These are phyloP conservation scores for Brachionus calyciflorus DNA, from an alignment of 1,140 invertebrate genomes.

Conservation along the genomic window DNA sequence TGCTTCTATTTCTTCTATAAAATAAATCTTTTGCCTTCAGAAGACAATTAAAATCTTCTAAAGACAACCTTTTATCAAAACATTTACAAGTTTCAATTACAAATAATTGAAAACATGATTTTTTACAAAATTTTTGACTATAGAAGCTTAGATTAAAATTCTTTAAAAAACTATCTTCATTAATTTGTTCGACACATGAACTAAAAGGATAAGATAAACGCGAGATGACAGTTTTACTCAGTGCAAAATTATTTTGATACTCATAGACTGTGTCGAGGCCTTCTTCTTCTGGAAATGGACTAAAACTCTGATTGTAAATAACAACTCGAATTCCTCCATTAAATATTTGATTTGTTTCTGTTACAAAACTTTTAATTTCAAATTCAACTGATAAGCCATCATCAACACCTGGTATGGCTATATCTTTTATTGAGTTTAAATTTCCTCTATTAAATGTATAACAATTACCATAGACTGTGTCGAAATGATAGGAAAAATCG, in stretches of 20 bases:
- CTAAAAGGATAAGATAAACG: not conserved
- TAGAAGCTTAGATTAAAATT: not conserved
- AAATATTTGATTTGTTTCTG: not conserved
- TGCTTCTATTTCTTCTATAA: not conserved
- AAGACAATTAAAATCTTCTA: not conserved
- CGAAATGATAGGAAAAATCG: not conserved
- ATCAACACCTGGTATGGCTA: not conserved
- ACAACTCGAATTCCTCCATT: slow-evolving; percentile 35
- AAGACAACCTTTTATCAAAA: slow-evolving; percentile 1
- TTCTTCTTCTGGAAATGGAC: not conserved
- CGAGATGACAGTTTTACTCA: not conserved
- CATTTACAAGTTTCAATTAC: not conserved
- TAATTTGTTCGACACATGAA: not conserved
- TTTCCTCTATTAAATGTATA: not conserved
- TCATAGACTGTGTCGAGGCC: not conserved
- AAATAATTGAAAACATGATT: not conserved
- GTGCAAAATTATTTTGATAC: not conserved
- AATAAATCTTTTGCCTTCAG: not conserved
- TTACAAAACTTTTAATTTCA: not conserved
- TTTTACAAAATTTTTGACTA: not conserved
- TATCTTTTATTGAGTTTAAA: not conserved
- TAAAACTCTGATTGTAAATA: not conserved
- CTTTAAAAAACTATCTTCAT: not conserved
- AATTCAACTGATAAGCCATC: not conserved
- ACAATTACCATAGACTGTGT: not conserved